These are phyloP conservation scores for Ecdyonurus torrentis DNA, from an alignment of 2,888 invertebrate genomes.

Conservation along the genomic window DNA sequence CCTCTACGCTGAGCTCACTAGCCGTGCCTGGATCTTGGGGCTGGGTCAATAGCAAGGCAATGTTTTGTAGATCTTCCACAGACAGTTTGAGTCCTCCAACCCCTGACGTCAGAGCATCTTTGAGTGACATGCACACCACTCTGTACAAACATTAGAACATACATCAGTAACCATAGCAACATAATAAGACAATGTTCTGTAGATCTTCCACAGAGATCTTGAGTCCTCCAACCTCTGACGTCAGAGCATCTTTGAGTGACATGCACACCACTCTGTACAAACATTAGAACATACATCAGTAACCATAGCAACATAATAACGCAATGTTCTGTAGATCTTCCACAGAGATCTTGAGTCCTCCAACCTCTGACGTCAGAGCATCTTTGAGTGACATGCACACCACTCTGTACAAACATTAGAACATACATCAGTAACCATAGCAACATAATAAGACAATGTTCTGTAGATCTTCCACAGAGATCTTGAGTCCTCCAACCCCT, in stretches of 20 bases:
- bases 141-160: too few relatives aligned
- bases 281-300: too few relatives aligned
- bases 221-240: conserved; percentile 24
- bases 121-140: conserved; percentile 29
- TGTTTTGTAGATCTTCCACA: conserved; percentile 28
- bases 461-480: conserved; percentile 29
- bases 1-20: background rate
- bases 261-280: conserved; percentile 29
- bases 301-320: too few relatives aligned
- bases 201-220: conserved; percentile 30
- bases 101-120: conserved; percentile 28
- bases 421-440: too few relatives aligned
- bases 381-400: conserved; percentile 30
- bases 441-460: conserved; percentile 28
- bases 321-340: conserved; percentile 30
- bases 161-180: too few relatives aligned
- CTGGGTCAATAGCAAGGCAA: conserved; percentile 27
- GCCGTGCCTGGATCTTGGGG: conserved; percentile 6
- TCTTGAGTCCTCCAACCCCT: conserved; percentile 24
- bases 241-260: conserved; percentile 29
- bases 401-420: too few relatives aligned
- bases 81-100: conserved; percentile 26
- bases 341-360: conserved; percentile 26
- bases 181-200: conserved; percentile 27
- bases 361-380: conserved; percentile 26